Percentiles rank a stretch among this genome's conserved stretches.
Conservation (phyloP, 2,113 vertebrate species). For the Tylochromis polylepis region DNA sequence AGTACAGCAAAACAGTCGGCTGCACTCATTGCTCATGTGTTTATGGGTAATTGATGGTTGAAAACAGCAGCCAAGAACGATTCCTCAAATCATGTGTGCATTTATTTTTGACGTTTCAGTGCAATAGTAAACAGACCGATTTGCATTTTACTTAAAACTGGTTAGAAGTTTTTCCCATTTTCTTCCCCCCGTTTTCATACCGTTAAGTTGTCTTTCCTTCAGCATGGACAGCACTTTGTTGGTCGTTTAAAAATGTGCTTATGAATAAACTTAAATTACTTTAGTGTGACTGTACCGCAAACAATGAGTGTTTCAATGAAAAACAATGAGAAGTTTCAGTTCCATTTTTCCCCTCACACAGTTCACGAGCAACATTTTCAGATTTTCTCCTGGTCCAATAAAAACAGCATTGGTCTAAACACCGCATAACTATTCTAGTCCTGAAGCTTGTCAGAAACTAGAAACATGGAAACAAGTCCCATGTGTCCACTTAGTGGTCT, state of each 20-base stretch:
- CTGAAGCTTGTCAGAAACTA: not conserved
- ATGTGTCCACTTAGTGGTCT: no score
- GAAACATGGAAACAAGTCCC: not conserved
- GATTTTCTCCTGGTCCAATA: not conserved
- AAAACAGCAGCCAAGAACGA: not conserved
- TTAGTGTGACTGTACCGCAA: not conserved
- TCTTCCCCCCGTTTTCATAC: not conserved
- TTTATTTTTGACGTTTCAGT: not conserved
- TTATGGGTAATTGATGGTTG: not conserved
- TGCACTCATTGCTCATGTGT: not conserved
- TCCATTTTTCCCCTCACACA: not conserved
- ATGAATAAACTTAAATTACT: not conserved
- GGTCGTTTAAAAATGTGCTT: not conserved
- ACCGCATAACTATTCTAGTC: not conserved
- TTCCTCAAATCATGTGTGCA: not conserved
- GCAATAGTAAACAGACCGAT: not conserved
- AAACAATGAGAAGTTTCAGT: not conserved
- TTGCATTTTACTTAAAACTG: not conserved
- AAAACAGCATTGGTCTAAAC: not conserved
- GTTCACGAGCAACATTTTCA: not conserved
- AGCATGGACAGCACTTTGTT: not conserved
- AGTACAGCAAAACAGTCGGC: not conserved
- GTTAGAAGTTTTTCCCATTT: not conserved
- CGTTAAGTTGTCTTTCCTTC: not conserved
- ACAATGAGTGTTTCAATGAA: not conserved